Evolutionary conservation across 2,797 vertebrate species (phyloP).

Genomic region (Borostomias antarcticus): DNA sequence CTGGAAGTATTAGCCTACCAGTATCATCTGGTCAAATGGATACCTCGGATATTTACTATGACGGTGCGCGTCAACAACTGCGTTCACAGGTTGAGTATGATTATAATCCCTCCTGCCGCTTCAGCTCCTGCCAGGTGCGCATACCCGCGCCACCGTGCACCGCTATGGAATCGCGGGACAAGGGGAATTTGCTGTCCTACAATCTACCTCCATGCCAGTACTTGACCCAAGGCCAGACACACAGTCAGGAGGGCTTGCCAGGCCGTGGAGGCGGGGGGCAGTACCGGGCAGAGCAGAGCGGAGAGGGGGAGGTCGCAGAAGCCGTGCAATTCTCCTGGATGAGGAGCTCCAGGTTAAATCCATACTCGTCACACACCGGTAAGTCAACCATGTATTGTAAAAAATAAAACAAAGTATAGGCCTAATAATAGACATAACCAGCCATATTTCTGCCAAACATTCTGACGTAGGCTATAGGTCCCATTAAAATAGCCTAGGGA

Average conservation of each 20-base stretch:
- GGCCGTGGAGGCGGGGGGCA: slow-evolving; percentile 10
- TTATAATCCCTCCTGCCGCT: slow-evolving; percentile 45
- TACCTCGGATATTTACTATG: slow-evolving; percentile 37
- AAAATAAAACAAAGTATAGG: slow-evolving; percentile 15
- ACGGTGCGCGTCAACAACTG: slow-evolving; percentile 28
- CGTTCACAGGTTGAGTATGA: slow-evolving; percentile 30
- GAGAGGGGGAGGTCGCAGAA: background rate
- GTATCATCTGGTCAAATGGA: slow-evolving; percentile 44
- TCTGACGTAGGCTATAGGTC: too few relatives aligned
- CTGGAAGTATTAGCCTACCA: too few relatives aligned
- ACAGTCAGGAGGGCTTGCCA: slow-evolving; percentile 24
- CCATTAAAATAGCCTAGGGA: background rate
- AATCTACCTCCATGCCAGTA: slow-evolving; percentile 40
- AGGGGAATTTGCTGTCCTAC: slow-evolving; percentile 24
- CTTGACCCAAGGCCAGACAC: slow-evolving; percentile 10
- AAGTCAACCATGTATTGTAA: background rate
- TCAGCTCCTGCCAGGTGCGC: slow-evolving; percentile 27
- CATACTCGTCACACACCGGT: slow-evolving; percentile 20
- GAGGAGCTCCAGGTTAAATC: slow-evolving; percentile 50
- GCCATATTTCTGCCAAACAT: background rate
- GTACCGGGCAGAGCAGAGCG: slow-evolving; percentile 18
- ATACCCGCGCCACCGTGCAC: slow-evolving; percentile 26
- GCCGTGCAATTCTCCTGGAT: slow-evolving; percentile 51
- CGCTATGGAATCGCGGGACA: slow-evolving; percentile 24
- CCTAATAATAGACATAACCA: background rate